phyloP scores from a whole-genome alignment of 1,140 invertebrate genomes.

The Globodera ellingtonae region DNA sequence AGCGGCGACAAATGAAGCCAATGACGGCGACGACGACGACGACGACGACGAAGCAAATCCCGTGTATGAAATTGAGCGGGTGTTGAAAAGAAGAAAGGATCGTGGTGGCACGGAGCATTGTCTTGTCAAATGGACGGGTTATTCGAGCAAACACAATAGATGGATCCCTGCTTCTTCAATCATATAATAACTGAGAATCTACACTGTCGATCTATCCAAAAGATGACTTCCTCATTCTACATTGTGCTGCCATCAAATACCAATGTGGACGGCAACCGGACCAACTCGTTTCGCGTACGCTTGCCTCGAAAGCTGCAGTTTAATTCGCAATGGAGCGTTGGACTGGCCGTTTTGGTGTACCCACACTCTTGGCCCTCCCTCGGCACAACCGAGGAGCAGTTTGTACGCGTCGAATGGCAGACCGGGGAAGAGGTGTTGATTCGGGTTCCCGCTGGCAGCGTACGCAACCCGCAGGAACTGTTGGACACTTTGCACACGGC shows the following conservation, averaged over 20 bases:
- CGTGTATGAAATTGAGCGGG: constrained; percentile 15
- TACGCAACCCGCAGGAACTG: not conserved
- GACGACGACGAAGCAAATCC: no score
- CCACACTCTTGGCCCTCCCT: constrained; percentile 20
- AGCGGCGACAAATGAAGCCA: no score
- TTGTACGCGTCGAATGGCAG: constrained; percentile 10
- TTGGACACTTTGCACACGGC: not conserved
- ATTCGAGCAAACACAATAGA: constrained; percentile 9
- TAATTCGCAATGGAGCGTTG: constrained; percentile 14
- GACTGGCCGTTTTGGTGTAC: constrained; percentile 15
- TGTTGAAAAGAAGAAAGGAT: constrained; percentile 8
- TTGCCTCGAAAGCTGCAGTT: constrained; percentile 18
- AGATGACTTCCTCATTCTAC: constrained; percentile 19
- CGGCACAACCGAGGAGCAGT: constrained; percentile 16
- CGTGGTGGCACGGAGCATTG: constrained; percentile 15
- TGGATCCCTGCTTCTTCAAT: constrained; percentile 16
- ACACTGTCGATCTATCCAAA: not conserved
- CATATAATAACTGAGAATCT: not conserved
- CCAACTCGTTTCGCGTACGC: constrained; percentile 16
- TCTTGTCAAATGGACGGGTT: constrained; percentile 23
- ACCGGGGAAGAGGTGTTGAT: not conserved
- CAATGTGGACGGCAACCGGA: constrained; percentile 16
- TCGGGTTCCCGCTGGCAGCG: not conserved
- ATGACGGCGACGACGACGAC: no score
- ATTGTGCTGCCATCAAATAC: constrained; percentile 27